These are phyloP conservation scores for Bambusicola thoracicus DNA, from an alignment of 2,113 vertebrate species.

Conservation along the genomic window DNA sequence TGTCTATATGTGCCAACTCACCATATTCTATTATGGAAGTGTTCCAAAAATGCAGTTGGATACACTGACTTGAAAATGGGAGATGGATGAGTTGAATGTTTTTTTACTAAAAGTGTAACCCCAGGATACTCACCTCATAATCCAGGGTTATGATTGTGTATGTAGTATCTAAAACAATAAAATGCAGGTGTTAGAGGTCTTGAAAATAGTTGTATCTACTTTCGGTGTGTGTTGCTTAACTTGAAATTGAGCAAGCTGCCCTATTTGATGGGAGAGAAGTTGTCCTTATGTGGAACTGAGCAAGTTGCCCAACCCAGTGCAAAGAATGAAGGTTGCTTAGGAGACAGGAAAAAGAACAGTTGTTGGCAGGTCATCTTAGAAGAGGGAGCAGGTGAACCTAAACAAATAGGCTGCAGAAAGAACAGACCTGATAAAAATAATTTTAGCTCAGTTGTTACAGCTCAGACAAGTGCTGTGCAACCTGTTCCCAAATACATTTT, in stretches of 20 bases:
- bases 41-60: not conserved
- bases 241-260: not conserved
- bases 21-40: not conserved
- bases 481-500: not conserved
- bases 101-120: not conserved
- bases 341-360: not conserved
- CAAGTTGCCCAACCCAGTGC: conserved; percentile 10
- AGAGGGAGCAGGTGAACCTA: not conserved
- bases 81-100: not conserved
- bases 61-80: not conserved
- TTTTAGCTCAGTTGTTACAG: not conserved
- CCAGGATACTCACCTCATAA: not conserved
- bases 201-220: not conserved
- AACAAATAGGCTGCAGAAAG: not conserved
- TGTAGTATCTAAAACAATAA: not conserved
- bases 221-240: not conserved
- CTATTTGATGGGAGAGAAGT: not conserved
- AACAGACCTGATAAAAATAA: not conserved
- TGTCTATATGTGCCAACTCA: not conserved
- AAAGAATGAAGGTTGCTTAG: not conserved
- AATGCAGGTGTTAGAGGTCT: not conserved
- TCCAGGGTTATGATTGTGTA: not conserved
- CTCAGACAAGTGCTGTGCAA: not conserved
- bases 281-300: conserved; percentile 1
- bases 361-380: conserved; percentile 11